phyloP scores from a whole-genome alignment of 1,140 invertebrate genomes.

The Bombus impatiens region DNA sequence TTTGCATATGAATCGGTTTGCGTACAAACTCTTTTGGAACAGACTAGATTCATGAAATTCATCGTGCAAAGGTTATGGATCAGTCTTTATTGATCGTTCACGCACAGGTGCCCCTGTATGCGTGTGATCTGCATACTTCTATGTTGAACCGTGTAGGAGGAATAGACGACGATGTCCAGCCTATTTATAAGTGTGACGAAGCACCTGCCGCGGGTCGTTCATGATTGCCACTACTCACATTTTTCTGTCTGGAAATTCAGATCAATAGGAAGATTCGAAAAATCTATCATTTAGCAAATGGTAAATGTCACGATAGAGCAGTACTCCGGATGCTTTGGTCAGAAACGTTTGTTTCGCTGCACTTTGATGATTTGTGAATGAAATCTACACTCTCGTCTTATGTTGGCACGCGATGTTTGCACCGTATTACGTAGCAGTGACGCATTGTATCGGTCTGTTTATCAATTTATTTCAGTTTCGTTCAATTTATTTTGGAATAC shows the following conservation, averaged over 20 bases:
- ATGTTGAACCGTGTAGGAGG: slow-evolving; percentile 60
- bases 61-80: background rate
- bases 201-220: slow-evolving; percentile 76
- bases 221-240: slow-evolving; percentile 65
- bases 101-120: background rate
- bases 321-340: background rate
- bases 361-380: slow-evolving; percentile 7
- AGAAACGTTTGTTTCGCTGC: background rate
- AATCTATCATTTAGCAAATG: background rate
- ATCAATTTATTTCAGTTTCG: background rate
- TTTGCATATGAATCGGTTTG: background rate
- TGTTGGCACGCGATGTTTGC: background rate
- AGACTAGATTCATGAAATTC: background rate
- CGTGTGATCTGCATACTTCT: slow-evolving; percentile 60
- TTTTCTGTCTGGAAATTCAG: slow-evolving; percentile 16
- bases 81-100: background rate
- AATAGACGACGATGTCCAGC: slow-evolving; percentile 70
- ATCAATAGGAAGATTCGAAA: background rate
- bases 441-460: background rate
- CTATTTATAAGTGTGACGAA: slow-evolving; percentile 80
- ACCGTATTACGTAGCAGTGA: background rate
- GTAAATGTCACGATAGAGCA: background rate
- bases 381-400: background rate
- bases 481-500: background rate
- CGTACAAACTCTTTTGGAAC: background rate